Evolutionary conservation across 2,888 invertebrate genomes (phyloP).

Genomic region (Omphaloscelis lunosa): DNA sequence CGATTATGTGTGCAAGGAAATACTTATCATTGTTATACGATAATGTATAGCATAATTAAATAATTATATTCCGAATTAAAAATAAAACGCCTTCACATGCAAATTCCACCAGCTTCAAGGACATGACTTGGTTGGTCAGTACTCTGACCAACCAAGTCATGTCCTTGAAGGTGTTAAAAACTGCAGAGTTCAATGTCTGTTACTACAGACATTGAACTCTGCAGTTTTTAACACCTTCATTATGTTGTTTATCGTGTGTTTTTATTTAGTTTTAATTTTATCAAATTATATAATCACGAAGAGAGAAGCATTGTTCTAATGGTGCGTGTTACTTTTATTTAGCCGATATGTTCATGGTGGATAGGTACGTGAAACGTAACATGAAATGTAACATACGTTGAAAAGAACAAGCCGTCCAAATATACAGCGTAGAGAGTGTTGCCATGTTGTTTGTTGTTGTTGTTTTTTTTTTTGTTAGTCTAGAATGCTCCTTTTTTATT

Average conservation of each 20-base stretch:
- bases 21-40: neutral
- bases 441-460: too few relatives aligned
- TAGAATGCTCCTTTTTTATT: too few relatives aligned
- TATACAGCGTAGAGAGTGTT: too few relatives aligned
- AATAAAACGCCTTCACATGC: neutral
- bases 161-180: too few relatives aligned
- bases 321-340: too few relatives aligned
- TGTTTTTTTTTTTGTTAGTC: too few relatives aligned
- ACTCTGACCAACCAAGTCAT: too few relatives aligned
- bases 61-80: neutral
- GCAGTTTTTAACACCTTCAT: slow-evolving; percentile 8
- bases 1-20: neutral
- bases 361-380: neutral
- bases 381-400: neutral
- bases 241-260: slow-evolving; percentile 11
- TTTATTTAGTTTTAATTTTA: slow-evolving; percentile 11
- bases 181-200: too few relatives aligned
- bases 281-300: neutral
- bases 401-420: too few relatives aligned
- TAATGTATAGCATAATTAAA: neutral
- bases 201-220: slow-evolving; percentile 24
- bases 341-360: neutral
- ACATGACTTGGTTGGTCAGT: neutral
- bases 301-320: neutral
- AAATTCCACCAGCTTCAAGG: slow-evolving; percentile 2